Base-by-base conservation (phyloP, 2,888 invertebrate genomes). In the Cephus rjabovi region DNA sequence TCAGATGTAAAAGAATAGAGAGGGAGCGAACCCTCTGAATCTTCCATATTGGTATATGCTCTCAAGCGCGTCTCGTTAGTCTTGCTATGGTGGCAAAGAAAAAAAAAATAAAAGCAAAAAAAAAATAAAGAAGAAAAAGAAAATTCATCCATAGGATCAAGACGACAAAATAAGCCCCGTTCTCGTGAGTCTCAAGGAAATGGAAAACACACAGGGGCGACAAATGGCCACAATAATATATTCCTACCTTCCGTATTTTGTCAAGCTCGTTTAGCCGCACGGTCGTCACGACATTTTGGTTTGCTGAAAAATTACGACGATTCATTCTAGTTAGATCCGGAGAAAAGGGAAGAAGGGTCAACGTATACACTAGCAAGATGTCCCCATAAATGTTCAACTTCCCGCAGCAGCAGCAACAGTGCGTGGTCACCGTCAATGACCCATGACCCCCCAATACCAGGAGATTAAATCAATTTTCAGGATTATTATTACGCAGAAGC, bases 241-340 rank as follows among this genome's bases (percentile, higher is more conserved):
- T 87, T 83, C 77, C 73, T 82, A 86, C 86, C 88, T 89, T 89
- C 87, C 86, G 89, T 86, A 87, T 89, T 89, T 89, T 88, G 88
- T 89, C 87, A 89, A 86, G 87, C 88, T 89, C 88, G 88, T 89
- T 89, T 89, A 84, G 33, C 87, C 77, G 79, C 79, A 82, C 74
- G 71, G 31, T 35, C 74, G 77, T 75, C 79, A 77, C 75, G 81
- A 82, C 81, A 79, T 84, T 85, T 83, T 82, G 78, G 76, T 79
- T 83, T 81, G 77, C 78, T 89, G 88, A 90, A 89, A 89, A 88
- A 90, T 90, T 79, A 85, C 79, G 78, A 83, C 86, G 86, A 90
- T 90, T 84, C 88, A 90, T 91, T 91, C 90, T 91, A 90, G 90
- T 91, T 91, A 91, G 86, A 85, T 81, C 80, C 82, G 34, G 78